A percentile compares a stretch with the other conserved stretches of the same genome.
Evolutionary conservation across 2,797 vertebrate species (phyloP).

Genomic region (Hyperoplus lanceolatus): DNA sequence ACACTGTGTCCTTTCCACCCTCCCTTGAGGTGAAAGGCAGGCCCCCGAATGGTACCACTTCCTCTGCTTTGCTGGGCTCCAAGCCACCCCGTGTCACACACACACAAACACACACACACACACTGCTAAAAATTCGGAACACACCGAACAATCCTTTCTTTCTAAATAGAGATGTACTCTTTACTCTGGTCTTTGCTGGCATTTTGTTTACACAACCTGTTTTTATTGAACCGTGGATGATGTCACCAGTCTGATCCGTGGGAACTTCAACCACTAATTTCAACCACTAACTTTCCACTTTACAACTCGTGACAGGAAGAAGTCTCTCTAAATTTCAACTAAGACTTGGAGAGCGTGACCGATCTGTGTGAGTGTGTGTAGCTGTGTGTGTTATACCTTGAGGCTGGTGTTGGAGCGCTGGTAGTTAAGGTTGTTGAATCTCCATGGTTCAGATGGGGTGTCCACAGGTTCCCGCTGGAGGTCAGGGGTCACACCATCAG

Average conservation of each 20-base stretch:
- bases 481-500: conserved; percentile 90
- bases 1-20: conserved; percentile 68
- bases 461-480: conserved; percentile 87
- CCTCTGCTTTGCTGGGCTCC: conserved; percentile 65
- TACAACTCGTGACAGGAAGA: not conserved
- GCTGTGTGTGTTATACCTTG: conserved; percentile 84
- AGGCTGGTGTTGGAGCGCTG: conserved; percentile 93
- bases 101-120: conserved; percentile 24
- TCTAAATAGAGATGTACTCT: conserved; percentile 61
- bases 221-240: conserved; percentile 49
- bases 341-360: not conserved
- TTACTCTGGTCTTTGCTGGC: conserved; percentile 50
- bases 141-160: conserved; percentile 64
- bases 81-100: conserved; percentile 47
- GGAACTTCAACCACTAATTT: conserved; percentile 52
- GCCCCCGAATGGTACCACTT: conserved; percentile 75
- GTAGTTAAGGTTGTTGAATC: conserved; percentile 92
- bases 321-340: not conserved
- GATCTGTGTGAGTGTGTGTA: not conserved
- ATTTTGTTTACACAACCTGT: conserved; percentile 50
- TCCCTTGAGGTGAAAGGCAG: conserved; percentile 66
- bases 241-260: conserved; percentile 66
- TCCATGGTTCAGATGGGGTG: conserved; percentile 92
- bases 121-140: conserved; percentile 77
- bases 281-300: conserved; percentile 28